Conservation (phyloP, 2,113 vertebrate species). For the Callochromis pleurospilus region DNA sequence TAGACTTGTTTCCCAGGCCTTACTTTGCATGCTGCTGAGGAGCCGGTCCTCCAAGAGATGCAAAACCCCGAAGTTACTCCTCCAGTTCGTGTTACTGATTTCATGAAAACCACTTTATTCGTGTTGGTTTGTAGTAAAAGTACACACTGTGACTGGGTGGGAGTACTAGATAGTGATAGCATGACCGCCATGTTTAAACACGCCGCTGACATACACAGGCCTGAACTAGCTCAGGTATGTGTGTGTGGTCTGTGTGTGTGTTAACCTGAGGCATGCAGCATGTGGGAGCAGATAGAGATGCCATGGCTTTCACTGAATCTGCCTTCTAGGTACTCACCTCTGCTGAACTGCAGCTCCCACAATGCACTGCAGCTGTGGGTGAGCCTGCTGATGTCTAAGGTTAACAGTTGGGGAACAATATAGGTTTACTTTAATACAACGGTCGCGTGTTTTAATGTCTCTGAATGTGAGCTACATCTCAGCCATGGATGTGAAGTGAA, state of each 20-base stretch:
- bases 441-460: neutral
- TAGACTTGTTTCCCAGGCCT: neutral
- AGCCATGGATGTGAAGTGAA: neutral
- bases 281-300: neutral
- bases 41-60: neutral
- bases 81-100: neutral
- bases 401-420: neutral
- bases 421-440: neutral
- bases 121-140: neutral
- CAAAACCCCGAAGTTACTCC: neutral
- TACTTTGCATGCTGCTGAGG: neutral
- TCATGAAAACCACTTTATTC: neutral
- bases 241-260: neutral
- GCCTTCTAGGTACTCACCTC: neutral
- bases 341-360: neutral
- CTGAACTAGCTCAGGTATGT: conserved; percentile 9
- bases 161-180: neutral
- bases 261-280: neutral
- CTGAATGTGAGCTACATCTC: neutral
- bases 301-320: neutral
- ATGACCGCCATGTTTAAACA: neutral
- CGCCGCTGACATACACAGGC: neutral
- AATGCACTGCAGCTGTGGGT: neutral
- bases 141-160: neutral
- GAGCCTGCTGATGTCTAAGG: neutral